phyloP scores from a whole-genome alignment of 1,140 invertebrate species.

The Neodiprion lecontei region DNA sequence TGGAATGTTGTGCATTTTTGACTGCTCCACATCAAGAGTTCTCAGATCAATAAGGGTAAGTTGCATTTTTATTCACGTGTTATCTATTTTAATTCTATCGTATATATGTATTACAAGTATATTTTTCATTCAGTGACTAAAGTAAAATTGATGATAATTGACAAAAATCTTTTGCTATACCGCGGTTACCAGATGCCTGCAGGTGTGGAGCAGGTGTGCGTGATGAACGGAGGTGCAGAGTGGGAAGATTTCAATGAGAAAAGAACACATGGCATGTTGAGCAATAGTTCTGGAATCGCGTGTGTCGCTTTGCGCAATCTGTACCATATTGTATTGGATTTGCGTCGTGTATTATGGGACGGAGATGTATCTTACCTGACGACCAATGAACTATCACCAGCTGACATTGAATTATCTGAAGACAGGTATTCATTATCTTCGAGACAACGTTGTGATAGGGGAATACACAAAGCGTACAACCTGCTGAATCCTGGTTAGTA shows the following conservation, averaged over 20 bases:
- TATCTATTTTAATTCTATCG: slow-evolving; percentile 17
- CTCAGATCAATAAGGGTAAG: slow-evolving; percentile 52
- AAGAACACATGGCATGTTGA: slow-evolving; percentile 40
- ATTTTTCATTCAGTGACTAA: slow-evolving; percentile 14
- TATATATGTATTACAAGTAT: slow-evolving; percentile 17
- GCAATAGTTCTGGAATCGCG: slow-evolving; percentile 47
- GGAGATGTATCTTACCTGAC: slow-evolving; percentile 24
- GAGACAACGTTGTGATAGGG: slow-evolving; percentile 29
- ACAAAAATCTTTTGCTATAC: slow-evolving; percentile 10
- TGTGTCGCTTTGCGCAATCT: slow-evolving; percentile 55
- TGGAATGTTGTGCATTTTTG: slow-evolving; percentile 54
- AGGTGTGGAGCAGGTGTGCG: slow-evolving; percentile 53
- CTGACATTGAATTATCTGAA: slow-evolving; percentile 43
- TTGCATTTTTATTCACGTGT: slow-evolving; percentile 5
- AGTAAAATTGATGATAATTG: slow-evolving; percentile 11
- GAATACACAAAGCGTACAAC: slow-evolving; percentile 49
- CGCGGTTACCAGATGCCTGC: slow-evolving; percentile 43
- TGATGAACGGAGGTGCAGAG: slow-evolving; percentile 50
- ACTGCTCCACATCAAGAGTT: slow-evolving; percentile 49
- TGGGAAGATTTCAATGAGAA: slow-evolving; percentile 51
- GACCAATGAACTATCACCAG: slow-evolving; percentile 46
- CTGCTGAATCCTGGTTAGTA: slow-evolving; percentile 50
- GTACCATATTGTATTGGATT: slow-evolving; percentile 53
- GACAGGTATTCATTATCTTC: slow-evolving; percentile 21
- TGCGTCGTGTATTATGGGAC: slow-evolving; percentile 49